These are phyloP conservation scores for Nymphalis c-album DNA, from an alignment of 2,888 invertebrate genomes.

Conservation along the genomic window DNA sequence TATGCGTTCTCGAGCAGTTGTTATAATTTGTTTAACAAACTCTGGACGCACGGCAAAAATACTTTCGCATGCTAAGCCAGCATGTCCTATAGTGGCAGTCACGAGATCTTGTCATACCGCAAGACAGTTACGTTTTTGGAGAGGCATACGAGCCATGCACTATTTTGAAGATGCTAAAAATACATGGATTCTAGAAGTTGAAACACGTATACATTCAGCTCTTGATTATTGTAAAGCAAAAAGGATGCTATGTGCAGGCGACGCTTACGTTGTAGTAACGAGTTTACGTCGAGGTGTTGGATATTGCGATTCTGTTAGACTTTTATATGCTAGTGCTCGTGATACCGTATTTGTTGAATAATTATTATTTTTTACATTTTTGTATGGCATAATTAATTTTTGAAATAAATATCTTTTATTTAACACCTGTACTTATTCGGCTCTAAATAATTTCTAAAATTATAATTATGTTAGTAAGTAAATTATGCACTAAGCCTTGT, in stretches of 20 bases:
- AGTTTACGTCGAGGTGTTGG: constrained; percentile 69
- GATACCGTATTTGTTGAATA: constrained; percentile 50
- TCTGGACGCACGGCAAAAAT: constrained; percentile 86
- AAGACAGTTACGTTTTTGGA: constrained; percentile 81
- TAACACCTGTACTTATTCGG: no score
- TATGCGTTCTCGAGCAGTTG: constrained; percentile 61
- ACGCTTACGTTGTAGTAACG: constrained; percentile 68
- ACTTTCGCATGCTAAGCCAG: constrained; percentile 85
- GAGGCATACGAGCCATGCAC: constrained; percentile 77
- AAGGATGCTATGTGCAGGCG: constrained; percentile 64
- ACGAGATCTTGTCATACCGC: constrained; percentile 86
- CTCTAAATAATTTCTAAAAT: no score
- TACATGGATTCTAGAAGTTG: constrained; percentile 65
- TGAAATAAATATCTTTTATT: neutral
- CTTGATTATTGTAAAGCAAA: constrained; percentile 75
- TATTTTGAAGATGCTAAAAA: constrained; percentile 67
- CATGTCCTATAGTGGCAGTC: constrained; percentile 88
- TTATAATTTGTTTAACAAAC: constrained; percentile 89
- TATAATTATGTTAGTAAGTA: no score
- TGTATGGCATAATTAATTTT: neutral
- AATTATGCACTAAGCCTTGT: no score
- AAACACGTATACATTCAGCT: constrained; percentile 63
- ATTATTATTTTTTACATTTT: neutral
- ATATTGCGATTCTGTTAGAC: constrained; percentile 67
- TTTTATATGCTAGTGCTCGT: constrained; percentile 68